phyloP scores from a whole-genome alignment of 2,888 invertebrate species.

The Tachina lurida region DNA sequence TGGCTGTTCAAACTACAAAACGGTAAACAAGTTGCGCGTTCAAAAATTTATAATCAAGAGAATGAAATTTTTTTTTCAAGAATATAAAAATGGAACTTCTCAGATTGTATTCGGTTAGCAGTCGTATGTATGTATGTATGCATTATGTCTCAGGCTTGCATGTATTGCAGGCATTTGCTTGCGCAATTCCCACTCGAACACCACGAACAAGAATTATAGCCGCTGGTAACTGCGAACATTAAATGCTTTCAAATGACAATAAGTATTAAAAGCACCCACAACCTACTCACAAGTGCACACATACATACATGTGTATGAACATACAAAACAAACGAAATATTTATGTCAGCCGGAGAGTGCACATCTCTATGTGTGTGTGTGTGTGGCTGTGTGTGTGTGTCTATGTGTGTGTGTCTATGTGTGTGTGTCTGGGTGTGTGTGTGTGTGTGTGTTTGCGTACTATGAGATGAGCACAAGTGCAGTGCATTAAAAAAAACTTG shows the following conservation, averaged over 20 bases:
- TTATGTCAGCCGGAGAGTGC: not conserved
- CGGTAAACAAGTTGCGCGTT: too few relatives aligned
- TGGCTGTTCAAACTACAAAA: too few relatives aligned
- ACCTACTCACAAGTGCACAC: not conserved
- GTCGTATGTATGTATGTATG: not conserved
- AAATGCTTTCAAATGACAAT: conserved; percentile 64
- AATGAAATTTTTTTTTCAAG: not conserved
- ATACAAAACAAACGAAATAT: conserved; percentile 27
- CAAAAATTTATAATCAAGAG: not conserved
- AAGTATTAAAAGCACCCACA: conserved; percentile 29
- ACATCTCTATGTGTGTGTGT: not conserved
- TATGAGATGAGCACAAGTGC: conserved; percentile 6
- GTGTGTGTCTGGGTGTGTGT: not conserved
- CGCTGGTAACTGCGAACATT: conserved; percentile 59
- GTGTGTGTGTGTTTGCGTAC: not conserved
- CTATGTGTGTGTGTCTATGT: not conserved
- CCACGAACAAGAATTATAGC: conserved; percentile 61
- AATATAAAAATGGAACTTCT: not conserved
- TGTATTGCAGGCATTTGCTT: conserved; percentile 27
- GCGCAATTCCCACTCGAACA: conserved; percentile 26
- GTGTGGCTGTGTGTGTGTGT: not conserved
- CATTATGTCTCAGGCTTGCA: not conserved
- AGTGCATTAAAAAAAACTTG: conserved; percentile 11
- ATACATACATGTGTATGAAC: not conserved
- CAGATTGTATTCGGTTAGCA: not conserved